Percentiles rank a stretch among this genome's conserved stretches.
These are phyloP conservation scores for Perizoma affinitatum DNA, from an alignment of 2,888 invertebrate species.

Conservation along the genomic window DNA sequence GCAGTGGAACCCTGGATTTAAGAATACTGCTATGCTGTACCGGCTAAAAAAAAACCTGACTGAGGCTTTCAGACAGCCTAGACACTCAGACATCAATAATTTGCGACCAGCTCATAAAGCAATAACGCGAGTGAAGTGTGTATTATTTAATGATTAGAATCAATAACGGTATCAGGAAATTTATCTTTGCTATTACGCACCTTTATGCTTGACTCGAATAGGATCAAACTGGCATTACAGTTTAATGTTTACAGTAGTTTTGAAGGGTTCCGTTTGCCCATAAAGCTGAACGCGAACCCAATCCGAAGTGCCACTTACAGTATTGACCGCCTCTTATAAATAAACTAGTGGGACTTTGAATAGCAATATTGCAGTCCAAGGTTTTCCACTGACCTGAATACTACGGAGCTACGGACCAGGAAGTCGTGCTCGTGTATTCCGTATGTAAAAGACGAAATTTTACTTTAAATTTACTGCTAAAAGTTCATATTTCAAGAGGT, in stretches of 20 bases:
- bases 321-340: slow-evolving; percentile 31
- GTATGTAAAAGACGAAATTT: slow-evolving; percentile 17
- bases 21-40: no score
- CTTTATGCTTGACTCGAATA: no score
- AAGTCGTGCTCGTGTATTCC: slow-evolving; percentile 21
- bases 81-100: no score
- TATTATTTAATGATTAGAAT: no score
- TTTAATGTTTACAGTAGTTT: not conserved
- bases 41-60: no score
- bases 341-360: slow-evolving; percentile 32
- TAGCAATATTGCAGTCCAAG: slow-evolving; percentile 37
- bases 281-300: slow-evolving; percentile 14
- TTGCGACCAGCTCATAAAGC: no score
- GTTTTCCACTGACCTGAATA: slow-evolving; percentile 41
- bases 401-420: slow-evolving; percentile 14
- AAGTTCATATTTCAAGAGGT: slow-evolving; percentile 7
- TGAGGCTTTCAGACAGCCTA: no score
- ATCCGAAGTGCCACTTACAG: slow-evolving; percentile 13
- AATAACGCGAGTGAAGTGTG: no score
- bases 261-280: slow-evolving; percentile 10
- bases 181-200: no score
- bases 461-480: slow-evolving; percentile 11
- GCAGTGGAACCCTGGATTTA: no score
- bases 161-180: no score
- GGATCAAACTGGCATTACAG: no score